Evolutionary conservation across 2,113 vertebrate genomes (phyloP), one percentile per base, ranked within the genome.

Genomic region (Triplophysa siluroides): DNA sequence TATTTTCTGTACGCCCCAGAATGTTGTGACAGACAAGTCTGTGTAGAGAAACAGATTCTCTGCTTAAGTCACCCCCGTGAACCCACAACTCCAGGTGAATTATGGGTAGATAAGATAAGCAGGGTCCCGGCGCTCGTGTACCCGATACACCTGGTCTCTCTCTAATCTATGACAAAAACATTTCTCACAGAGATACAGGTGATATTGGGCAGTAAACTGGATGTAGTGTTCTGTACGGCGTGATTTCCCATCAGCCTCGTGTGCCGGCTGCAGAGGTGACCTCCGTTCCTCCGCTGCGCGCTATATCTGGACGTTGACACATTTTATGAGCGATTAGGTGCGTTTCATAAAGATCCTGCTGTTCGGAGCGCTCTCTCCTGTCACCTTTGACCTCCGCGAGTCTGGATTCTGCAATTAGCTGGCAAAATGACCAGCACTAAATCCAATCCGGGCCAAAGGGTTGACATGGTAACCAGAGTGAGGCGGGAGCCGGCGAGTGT

Each of bases 381-480:
- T 85, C 73, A 77, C 54, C 83, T 82, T 85, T 91, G 91, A 93
- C 91, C 90, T 88, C 86, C 2, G 79, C 71, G 81, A 85, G 66
- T 87, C 54, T 62, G 65, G 69, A 63, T 78, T 23, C 80, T 70
- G 85, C 90, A 92, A 92, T 92, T 92, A 92, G 89, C 87, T 82
- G 86, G 83, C 83, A 91, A 90, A 91, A 92, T 91, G 91, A 85
- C 85, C 69, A 84, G 84, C 87, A 80, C 83, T 91, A 92, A 91
- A 92, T 93, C 90, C 91, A 82, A 79, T 24, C 77, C 61, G 19
- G 86, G 82, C 78, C 81, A 80, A 83, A 61, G 83, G 86, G 84
- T 90, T 89, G 87, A 85, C 87, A 85, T 87, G 86, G 84, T 80
- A 86, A 86, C 86, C 78, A 78, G 16, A 83, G 87, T 87, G 89